Evolutionary conservation across 2,797 vertebrate genomes (phyloP).

Genomic region (Sphenodon punctatus): DNA sequence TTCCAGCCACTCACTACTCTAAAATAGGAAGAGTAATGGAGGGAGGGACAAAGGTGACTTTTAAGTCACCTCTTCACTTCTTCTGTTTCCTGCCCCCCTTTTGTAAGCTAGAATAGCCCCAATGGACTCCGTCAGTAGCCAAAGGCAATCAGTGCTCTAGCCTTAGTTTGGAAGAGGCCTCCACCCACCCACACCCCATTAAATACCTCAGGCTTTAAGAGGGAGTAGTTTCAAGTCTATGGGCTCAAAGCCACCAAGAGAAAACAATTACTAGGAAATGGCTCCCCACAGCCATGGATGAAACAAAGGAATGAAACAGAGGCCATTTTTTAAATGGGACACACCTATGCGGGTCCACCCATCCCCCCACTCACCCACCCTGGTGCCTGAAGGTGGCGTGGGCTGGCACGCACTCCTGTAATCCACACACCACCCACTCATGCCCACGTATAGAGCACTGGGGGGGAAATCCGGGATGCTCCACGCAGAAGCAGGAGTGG

Average conservation of each 20-base stretch:
- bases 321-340: no score
- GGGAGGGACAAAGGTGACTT: neutral
- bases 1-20: neutral
- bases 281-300: no score
- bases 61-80: neutral
- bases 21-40: neutral
- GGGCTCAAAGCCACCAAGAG: neutral
- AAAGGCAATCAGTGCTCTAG: neutral
- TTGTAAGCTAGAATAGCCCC: neutral
- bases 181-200: neutral
- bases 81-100: neutral
- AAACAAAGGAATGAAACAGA: no score
- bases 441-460: no score
- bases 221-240: accelerated
- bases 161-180: neutral
- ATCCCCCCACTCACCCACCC: no score
- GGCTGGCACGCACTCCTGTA: no score
- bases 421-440: no score
- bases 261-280: accelerated
- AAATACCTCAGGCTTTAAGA: neutral
- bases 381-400: no score
- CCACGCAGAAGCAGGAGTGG: no score
- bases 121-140: neutral
- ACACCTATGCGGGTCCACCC: no score
- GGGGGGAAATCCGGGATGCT: no score